These are phyloP conservation scores for Rhinopomastus cyanomelas DNA, from an alignment of 2,113 vertebrate genomes.

Conservation along the genomic window DNA sequence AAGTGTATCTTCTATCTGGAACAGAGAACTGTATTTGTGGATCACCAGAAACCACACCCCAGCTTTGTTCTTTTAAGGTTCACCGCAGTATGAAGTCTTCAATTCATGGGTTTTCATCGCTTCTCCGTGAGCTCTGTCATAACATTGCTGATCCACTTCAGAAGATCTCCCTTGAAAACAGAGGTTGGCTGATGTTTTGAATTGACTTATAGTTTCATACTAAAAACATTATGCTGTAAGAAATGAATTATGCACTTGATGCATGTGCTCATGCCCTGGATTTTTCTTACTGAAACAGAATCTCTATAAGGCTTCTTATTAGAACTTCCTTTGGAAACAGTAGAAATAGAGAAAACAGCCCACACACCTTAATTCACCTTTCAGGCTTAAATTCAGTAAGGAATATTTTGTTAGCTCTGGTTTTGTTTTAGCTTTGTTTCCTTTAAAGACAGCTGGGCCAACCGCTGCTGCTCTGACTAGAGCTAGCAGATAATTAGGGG, in stretches of 20 bases:
- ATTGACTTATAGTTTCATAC: not conserved
- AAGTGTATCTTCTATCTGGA: too few species aligned
- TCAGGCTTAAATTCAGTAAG: not conserved
- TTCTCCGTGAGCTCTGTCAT: not conserved
- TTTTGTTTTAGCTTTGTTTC: not conserved
- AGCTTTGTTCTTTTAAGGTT: not conserved
- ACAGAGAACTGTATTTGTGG: not conserved
- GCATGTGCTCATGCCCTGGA: not conserved
- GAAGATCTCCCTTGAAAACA: conserved; percentile 1
- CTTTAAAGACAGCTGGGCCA: not conserved
- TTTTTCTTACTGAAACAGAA: not conserved
- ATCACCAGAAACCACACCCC: not conserved
- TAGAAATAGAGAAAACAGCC: not conserved
- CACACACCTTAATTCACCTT: not conserved
- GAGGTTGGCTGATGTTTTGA: not conserved
- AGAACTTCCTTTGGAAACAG: not conserved
- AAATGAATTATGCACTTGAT: not conserved
- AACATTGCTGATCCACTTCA: not conserved
- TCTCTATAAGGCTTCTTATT: not conserved
- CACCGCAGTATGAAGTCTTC: not conserved
- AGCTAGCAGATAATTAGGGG: not conserved
- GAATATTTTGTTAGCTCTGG: not conserved
- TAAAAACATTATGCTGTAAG: not conserved
- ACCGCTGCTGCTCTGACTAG: not conserved
- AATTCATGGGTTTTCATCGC: not conserved